Evolutionary conservation across 1,140 invertebrate species (phyloP).

Genomic region (Nephotettix cincticeps): DNA sequence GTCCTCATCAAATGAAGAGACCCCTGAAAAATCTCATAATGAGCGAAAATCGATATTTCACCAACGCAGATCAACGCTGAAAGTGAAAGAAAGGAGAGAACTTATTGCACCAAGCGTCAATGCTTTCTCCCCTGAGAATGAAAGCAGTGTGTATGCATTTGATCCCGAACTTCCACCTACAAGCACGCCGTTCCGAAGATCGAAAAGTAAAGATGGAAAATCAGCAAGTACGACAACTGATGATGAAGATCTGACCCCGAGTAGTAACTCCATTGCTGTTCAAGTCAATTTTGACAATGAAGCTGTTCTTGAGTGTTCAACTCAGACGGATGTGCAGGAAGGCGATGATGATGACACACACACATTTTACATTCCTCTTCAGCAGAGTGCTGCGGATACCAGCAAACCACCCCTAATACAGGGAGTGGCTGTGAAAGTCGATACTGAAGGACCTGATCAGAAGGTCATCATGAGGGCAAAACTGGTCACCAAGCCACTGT

Average conservation of each 20-base stretch:
- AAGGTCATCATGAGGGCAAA: conserved; percentile 65
- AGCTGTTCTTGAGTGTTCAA: conserved; percentile 50
- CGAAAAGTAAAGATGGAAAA: conserved; percentile 28
- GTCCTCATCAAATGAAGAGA: conserved; percentile 37
- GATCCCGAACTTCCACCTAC: conserved; percentile 56
- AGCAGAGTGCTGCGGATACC: conserved; percentile 50
- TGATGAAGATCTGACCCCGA: conserved; percentile 34
- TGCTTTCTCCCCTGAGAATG: conserved; percentile 67
- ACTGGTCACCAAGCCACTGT: conserved; percentile 62
- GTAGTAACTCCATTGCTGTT: conserved; percentile 57
- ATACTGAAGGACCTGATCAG: conserved; percentile 62
- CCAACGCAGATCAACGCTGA: conserved; percentile 41
- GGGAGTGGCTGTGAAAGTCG: conserved; percentile 66
- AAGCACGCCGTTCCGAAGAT: conserved; percentile 57
- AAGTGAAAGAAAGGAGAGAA: conserved; percentile 39
- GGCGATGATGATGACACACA: conserved; percentile 52
- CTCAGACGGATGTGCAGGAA: conserved; percentile 52
- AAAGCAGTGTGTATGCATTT: conserved; percentile 70
- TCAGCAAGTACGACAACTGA: conserved; percentile 18
- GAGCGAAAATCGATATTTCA: conserved; percentile 55
- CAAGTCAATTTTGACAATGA: conserved; percentile 53
- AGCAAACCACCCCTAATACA: conserved; percentile 57
- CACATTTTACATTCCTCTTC: conserved; percentile 68
- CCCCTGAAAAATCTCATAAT: conserved; percentile 37
- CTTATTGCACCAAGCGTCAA: conserved; percentile 56